These are phyloP conservation scores for Acrocyrtus sp. DNA, from an alignment of 2,888 invertebrate genomes.

Conservation along the genomic window DNA sequence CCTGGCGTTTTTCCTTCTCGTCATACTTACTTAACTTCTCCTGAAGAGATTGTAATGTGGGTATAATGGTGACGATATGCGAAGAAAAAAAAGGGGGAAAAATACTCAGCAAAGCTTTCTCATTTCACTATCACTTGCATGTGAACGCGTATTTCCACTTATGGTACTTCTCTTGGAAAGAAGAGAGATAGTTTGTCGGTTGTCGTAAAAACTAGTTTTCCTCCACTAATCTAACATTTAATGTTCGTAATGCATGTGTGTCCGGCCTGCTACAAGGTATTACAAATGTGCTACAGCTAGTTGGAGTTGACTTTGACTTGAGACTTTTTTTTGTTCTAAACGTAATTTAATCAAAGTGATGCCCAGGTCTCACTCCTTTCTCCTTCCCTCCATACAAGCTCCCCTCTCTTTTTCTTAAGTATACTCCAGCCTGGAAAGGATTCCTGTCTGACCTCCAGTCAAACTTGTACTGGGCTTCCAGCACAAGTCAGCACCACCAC, in stretches of 20 bases:
- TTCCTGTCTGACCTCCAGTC: conserved; percentile 8
- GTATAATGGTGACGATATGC: background rate
- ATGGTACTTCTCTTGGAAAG: too few species aligned
- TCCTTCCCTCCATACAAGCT: conserved; percentile 13
- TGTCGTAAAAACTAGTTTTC: conserved; percentile 34
- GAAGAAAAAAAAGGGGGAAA: background rate
- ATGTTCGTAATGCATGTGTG: conserved; percentile 51
- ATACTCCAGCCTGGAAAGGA: background rate
- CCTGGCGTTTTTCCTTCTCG: background rate
- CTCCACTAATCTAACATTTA: conserved; percentile 48
- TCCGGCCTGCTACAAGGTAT: conserved; percentile 44
- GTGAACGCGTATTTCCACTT: too few species aligned
- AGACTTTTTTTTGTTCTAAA: conserved; percentile 45
- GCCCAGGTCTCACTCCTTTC: conserved; percentile 22
- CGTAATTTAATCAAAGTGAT: conserved; percentile 50
- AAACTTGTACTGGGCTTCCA: background rate
- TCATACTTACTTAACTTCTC: background rate
- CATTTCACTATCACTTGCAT: background rate
- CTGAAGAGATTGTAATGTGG: background rate
- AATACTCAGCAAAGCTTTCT: background rate
- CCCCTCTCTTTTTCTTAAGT: background rate
- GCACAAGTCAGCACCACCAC: conserved; percentile 1
- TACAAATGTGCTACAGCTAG: conserved; percentile 45
- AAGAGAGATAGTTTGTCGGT: too few species aligned
- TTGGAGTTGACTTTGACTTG: conserved; percentile 43